These are phyloP conservation scores for Antitype chi DNA, from an alignment of 2,888 invertebrate genomes.

Conservation along the genomic window DNA sequence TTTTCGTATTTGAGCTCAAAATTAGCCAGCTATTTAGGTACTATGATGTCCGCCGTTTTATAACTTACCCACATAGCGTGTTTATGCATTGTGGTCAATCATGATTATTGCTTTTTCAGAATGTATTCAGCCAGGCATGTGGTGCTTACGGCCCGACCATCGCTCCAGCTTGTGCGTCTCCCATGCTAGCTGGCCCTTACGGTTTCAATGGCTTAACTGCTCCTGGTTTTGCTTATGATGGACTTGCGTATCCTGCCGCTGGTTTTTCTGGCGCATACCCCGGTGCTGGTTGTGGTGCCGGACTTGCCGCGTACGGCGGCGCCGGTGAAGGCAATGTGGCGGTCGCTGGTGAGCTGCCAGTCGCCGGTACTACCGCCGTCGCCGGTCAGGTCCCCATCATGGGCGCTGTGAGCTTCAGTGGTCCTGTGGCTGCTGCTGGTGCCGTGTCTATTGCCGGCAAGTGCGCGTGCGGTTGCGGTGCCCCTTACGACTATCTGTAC, in stretches of 20 bases:
- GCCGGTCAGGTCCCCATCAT: conserved; percentile 70
- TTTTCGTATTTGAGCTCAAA: no score
- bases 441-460: conserved; percentile 63
- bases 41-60: no score
- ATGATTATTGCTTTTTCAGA: background rate
- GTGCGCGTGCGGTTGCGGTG: conserved; percentile 66
- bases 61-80: no score
- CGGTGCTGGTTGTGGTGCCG: conserved; percentile 10
- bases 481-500: background rate
- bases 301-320: conserved; percentile 44
- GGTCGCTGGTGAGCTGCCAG: conserved; percentile 63
- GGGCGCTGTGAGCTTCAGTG: conserved; percentile 67
- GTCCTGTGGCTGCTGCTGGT: conserved; percentile 65
- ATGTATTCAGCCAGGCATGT: background rate
- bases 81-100: no score
- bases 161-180: background rate
- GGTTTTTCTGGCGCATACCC: background rate
- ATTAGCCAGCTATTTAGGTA: no score
- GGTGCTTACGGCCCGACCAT: conserved; percentile 9
- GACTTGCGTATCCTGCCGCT: background rate
- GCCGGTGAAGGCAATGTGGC: conserved; percentile 56
- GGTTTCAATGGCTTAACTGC: no score
- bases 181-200: no score
- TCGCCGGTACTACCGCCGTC: conserved; percentile 69
- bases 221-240: no score